A percentile compares a stretch with the other conserved stretches of the same genome.
Conservation (phyloP, 2,888 invertebrate species). For the Scrobipalpa costella region DNA sequence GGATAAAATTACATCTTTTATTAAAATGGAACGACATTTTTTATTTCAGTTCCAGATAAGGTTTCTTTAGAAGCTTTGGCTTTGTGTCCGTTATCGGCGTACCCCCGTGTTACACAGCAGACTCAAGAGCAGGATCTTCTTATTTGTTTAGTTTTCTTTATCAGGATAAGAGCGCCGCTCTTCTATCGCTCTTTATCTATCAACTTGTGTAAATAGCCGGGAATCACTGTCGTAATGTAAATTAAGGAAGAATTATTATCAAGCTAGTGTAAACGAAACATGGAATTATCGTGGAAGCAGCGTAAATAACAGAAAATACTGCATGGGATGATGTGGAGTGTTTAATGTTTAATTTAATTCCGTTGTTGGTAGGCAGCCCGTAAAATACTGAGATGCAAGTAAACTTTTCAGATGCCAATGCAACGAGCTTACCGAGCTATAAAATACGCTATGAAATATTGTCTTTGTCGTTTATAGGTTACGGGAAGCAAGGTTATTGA, state of each 20-base stretch:
- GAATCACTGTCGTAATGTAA: slow-evolving; percentile 68
- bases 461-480: neutral
- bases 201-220: slow-evolving; percentile 67
- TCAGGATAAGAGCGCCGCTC: slow-evolving; percentile 67
- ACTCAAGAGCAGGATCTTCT: slow-evolving; percentile 56
- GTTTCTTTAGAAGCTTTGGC: slow-evolving; percentile 11
- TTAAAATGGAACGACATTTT: neutral
- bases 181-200: slow-evolving; percentile 72
- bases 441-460: neutral
- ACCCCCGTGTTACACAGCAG: slow-evolving; percentile 68
- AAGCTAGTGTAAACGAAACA: slow-evolving; percentile 59
- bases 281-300: slow-evolving; percentile 57
- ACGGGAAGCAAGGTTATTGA: slow-evolving; percentile 4
- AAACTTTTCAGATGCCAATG: too few relatives aligned
- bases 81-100: slow-evolving; percentile 48
- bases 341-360: slow-evolving; percentile 40
- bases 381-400: too few relatives aligned
- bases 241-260: slow-evolving; percentile 72
- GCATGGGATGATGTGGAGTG: slow-evolving; percentile 38
- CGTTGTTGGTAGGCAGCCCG: neutral
- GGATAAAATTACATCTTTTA: slow-evolving; percentile 1
- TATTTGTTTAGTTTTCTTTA: slow-evolving; percentile 69
- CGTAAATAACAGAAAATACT: slow-evolving; percentile 58
- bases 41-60: slow-evolving; percentile 2
- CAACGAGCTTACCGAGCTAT: too few relatives aligned